Conservation (phyloP, 1,140 invertebrate species). For the Metaphire vulgaris region DNA sequence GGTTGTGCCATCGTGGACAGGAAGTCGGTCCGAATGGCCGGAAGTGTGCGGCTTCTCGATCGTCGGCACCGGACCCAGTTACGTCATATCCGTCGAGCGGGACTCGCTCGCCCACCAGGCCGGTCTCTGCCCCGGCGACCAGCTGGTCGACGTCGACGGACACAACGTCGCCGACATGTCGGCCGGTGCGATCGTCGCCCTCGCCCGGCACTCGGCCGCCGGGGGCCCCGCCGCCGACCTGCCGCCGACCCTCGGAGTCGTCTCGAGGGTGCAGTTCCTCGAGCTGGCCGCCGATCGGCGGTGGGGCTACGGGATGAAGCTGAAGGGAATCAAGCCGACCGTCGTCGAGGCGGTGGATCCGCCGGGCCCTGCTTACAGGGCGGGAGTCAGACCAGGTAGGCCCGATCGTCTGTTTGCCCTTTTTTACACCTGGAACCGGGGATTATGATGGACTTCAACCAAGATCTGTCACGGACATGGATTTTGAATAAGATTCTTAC, state of each 20-base stretch:
- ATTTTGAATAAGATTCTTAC: no score
- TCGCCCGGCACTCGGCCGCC: slow-evolving; percentile 36
- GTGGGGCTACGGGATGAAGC: slow-evolving; percentile 41
- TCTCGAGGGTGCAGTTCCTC: slow-evolving; percentile 41
- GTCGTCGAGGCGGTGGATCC: slow-evolving; percentile 40
- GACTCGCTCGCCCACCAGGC: slow-evolving; percentile 42
- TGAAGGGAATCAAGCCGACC: slow-evolving; percentile 37
- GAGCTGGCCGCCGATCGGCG: slow-evolving; percentile 13
- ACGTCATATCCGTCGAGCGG: slow-evolving; percentile 44
- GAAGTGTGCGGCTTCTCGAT: slow-evolving; percentile 49
- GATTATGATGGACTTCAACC: no score
- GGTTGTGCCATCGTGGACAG: no score
- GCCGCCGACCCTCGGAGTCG: slow-evolving; percentile 44
- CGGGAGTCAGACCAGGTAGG: slow-evolving; percentile 43
- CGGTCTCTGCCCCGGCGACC: slow-evolving; percentile 47
- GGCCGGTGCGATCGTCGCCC: slow-evolving; percentile 37
- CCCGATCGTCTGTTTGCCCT: neutral
- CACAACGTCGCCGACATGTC: slow-evolving; percentile 46
- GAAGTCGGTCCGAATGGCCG: slow-evolving; percentile 37
- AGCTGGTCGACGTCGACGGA: slow-evolving; percentile 46
- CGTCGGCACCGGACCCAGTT: slow-evolving; percentile 46
- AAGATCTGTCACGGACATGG: no score
- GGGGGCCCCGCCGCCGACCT: slow-evolving; percentile 10
- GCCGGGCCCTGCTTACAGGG: slow-evolving; percentile 38
- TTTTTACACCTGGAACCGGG: no score